Percentiles rank a stretch among this genome's conserved stretches.
These are phyloP conservation scores for Clupea harengus DNA, from an alignment of 2,113 vertebrate species.

Conservation along the genomic window DNA sequence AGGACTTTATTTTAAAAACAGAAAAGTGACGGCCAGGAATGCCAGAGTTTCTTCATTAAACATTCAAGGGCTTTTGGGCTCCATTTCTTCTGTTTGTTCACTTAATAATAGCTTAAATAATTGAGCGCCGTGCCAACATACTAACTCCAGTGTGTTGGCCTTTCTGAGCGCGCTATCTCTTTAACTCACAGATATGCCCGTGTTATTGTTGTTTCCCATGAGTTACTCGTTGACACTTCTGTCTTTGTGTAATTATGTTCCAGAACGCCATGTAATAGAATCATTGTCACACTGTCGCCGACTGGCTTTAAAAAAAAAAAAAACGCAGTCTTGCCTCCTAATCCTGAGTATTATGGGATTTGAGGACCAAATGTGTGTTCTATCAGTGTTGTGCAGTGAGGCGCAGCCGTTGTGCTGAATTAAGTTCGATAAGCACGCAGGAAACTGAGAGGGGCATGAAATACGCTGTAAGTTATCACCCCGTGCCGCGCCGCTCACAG, in stretches of 20 bases:
- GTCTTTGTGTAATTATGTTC: not conserved
- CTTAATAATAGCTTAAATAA: not conserved
- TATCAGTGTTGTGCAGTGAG: not conserved
- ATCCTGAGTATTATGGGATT: not conserved
- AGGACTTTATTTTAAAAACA: not conserved
- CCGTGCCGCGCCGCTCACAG: too few species aligned
- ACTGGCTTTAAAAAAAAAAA: not conserved
- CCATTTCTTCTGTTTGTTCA: not conserved
- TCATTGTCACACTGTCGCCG: not conserved
- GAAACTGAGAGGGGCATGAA: not conserved
- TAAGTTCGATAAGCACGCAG: not conserved
- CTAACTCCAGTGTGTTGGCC: not conserved
- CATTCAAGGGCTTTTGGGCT: not conserved
- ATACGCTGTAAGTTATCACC: not conserved
- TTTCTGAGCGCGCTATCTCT: not conserved
- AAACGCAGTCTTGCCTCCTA: not conserved
- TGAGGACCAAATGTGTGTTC: not conserved
- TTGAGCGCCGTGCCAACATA: not conserved
- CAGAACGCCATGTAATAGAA: conserved; percentile 9
- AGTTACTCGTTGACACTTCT: not conserved
- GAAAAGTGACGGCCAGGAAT: not conserved
- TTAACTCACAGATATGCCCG: not conserved
- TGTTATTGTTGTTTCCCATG: not conserved
- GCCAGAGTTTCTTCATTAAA: not conserved
- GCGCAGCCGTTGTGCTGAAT: not conserved